phyloP scores from a whole-genome alignment of 2,888 invertebrate species.

The Didymodactylos carnosus region DNA sequence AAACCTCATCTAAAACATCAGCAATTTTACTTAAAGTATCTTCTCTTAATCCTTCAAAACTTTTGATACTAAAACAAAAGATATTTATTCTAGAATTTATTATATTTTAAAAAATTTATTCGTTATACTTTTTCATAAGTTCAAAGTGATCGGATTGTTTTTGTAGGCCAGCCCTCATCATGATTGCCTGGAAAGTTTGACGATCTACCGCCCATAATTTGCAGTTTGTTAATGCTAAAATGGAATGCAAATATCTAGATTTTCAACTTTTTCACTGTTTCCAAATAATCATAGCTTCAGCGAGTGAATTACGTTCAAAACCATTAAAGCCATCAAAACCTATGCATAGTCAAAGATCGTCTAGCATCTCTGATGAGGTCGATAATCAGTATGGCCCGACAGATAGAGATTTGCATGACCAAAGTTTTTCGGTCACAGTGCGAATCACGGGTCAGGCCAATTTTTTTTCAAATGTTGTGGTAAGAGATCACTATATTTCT shows the following conservation, averaged over 20 bases:
- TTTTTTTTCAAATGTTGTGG: too few species aligned
- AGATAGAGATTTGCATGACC: too few species aligned
- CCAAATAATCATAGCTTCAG: background rate
- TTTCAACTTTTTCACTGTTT: background rate
- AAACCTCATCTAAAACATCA: slow-evolving; percentile 43
- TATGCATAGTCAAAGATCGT: too few species aligned
- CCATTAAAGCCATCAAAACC: too few species aligned
- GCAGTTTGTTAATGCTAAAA: slow-evolving; percentile 61
- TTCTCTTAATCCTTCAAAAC: slow-evolving; percentile 76
- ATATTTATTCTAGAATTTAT: too few species aligned
- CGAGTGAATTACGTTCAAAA: too few species aligned
- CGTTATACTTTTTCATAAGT: slow-evolving; percentile 68
- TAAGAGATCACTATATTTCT: too few species aligned
- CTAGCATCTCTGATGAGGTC: too few species aligned
- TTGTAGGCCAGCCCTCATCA: slow-evolving; percentile 86
- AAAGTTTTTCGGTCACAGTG: too few species aligned
- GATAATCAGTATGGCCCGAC: too few species aligned
- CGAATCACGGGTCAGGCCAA: too few species aligned
- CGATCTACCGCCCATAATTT: slow-evolving; percentile 91
- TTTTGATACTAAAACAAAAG: slow-evolving; percentile 64
- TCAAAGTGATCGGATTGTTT: slow-evolving; percentile 85
- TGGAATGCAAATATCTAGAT: background rate
- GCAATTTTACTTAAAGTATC: slow-evolving; percentile 86
- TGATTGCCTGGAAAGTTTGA: slow-evolving; percentile 93
- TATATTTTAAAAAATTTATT: background rate